Evolutionary conservation across 2,113 vertebrate genomes (phyloP), one percentile per base, ranked within the genome.

Genomic region (Strix aluco): DNA sequence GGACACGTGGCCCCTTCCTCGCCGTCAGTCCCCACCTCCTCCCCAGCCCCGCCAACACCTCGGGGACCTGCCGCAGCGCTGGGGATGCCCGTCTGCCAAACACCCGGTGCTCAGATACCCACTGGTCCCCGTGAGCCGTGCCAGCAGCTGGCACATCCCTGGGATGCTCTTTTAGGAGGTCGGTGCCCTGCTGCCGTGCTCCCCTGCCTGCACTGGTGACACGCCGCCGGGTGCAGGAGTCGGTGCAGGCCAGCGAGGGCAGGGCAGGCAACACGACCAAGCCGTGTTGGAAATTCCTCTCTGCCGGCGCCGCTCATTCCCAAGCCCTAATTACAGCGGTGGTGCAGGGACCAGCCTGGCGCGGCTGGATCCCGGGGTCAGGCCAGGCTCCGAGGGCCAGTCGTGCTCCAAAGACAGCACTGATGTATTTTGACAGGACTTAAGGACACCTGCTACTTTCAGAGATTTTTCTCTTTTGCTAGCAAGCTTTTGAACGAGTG

Each of bases 391-490:
- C 20, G 0, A 87, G 92, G 86, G 81, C 92, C 88, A 81, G 96
- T 66, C 22, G 3, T 1, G 67, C 92, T 97, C 92, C 91, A 23
- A 10, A 87, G 95, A 62, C 85, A 69, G 70, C n/a, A 0, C 78
- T 97, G 97, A 97, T 97, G 87, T 10, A 52, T 97, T 96, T 81
- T 97, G 97, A 97, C 97, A 97, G 94, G 92, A 75, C 92, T 96
- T 97, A 93, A 90, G 95, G 82, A 96, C 95, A 97, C 95, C 96
- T 93, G 95, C 96, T 97, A 96, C 91, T 97, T 94, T 91, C 0
- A 0, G 96, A 57, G 87, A 62, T 49, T 94, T 97, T 94, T 89
- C 89, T 83, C 74, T 79, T 95, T 72, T 63, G 90, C 89, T 34
- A 52, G 69, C 2, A 8, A 58, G 81, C 86, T 77, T 80, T 91